Base-by-base conservation (phyloP, 2,113 vertebrate species). In the Amia ocellicauda region DNA sequence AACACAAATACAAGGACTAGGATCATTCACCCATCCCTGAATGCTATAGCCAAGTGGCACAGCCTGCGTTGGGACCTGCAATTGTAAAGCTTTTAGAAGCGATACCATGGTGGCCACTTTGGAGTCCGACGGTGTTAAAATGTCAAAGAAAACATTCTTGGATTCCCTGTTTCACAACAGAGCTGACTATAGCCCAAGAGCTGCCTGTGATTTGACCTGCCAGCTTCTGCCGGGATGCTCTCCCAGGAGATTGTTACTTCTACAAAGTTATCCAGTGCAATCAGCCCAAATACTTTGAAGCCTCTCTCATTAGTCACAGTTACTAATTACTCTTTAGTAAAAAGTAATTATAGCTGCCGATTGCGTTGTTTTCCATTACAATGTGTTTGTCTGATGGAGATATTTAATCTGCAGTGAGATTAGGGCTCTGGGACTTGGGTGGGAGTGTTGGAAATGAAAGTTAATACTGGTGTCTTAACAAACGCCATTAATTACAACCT, bases 321-420 rank as follows among this genome's bases (percentile, higher is more conserved):
- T 80, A 74, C 85, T 85, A 85, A 85, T 87, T 86, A 86, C 85
- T 86, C 82, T 81, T 84, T 81, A 83, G 85, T 81, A 85, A 85
- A 83, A 72, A 71, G 66, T 84, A 85, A 85, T 87, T 85, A 87
- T 76, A 82, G 83, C 79, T 83, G 78, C 78, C 80, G 82, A 83
- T 85, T 78, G 77, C 23, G 55, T 28, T 65, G 55, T 59, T 59
- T 55, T 66, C 66, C 65, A 51, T 66, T 59, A 23, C 63, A 31
- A 43, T 57, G 27, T 80, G 82, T 61, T 54, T 17, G 0, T 17
- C n/a, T 19, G 22, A 50, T 29, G 71, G 73, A 77, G 78, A 78
- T 74, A 72, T 67, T 76, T 80, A 80, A 82, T 85, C 80, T 80
- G 75, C 74, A 73, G 73, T 73, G 79, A 79, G 79, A 84, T 81